Conservation (phyloP, 2,888 invertebrate genomes). For the Patella depressa region DNA sequence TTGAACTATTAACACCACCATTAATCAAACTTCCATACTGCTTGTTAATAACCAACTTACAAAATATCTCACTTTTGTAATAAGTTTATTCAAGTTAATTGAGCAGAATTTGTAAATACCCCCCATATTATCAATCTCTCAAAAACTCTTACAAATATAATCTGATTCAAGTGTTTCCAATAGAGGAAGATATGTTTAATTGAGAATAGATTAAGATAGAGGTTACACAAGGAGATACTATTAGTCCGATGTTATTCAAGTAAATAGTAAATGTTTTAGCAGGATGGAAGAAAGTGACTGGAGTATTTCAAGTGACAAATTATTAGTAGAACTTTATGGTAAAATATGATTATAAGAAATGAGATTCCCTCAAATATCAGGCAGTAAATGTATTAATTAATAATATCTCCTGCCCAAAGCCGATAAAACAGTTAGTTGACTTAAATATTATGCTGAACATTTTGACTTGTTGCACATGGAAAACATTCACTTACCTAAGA, state of each 20-base stretch:
- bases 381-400: too few species aligned
- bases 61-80: too few species aligned
- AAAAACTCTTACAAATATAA: too few species aligned
- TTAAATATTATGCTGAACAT: too few species aligned
- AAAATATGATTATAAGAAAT: neutral
- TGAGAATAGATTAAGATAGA: neutral
- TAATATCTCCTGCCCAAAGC: too few species aligned
- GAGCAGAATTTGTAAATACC: too few species aligned
- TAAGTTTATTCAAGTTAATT: too few species aligned
- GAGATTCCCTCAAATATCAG: constrained; percentile 1
- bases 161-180: neutral
- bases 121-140: too few species aligned
- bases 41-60: neutral
- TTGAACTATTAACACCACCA: neutral
- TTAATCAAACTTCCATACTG: neutral
- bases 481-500: too few species aligned
- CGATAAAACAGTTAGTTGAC: too few species aligned
- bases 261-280: neutral
- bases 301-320: neutral
- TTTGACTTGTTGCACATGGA: too few species aligned
- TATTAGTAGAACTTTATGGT: neutral
- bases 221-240: neutral
- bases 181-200: neutral
- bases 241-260: neutral
- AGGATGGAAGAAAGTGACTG: neutral